Evolutionary conservation across 1,140 invertebrate genomes (phyloP).

Genomic region (Anadara kagoshimensis): DNA sequence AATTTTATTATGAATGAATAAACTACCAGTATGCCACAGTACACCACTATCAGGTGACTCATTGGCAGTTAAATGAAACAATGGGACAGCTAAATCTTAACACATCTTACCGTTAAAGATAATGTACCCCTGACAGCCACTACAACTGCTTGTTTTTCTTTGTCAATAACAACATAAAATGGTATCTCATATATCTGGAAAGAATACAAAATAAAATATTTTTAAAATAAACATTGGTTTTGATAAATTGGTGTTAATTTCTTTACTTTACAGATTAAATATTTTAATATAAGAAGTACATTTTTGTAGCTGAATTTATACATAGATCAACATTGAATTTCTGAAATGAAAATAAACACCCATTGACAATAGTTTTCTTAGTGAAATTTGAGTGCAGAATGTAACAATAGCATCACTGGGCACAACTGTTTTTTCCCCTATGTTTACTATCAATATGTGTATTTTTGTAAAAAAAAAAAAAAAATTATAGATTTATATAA

Average conservation of each 20-base stretch:
- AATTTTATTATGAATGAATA: not conserved
- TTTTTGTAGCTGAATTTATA: too few relatives aligned
- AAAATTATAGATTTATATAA: too few relatives aligned
- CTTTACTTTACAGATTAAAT: too few relatives aligned
- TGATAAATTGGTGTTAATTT: not conserved
- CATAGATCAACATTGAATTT: too few relatives aligned
- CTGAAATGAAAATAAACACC: too few relatives aligned
- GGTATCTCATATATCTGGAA: slow-evolving; percentile 76
- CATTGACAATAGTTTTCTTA: too few relatives aligned
- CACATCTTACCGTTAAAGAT: slow-evolving; percentile 77
- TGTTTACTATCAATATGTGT: too few relatives aligned
- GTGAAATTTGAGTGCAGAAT: too few relatives aligned
- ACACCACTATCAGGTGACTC: not conserved
- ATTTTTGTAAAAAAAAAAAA: too few relatives aligned
- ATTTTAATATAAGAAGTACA: too few relatives aligned
- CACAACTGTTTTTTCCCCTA: too few relatives aligned
- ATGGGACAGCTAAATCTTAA: not conserved
- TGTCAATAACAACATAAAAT: slow-evolving; percentile 90
- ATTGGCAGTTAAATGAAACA: not conserved
- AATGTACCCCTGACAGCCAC: slow-evolving; percentile 90
- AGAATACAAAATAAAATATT: slow-evolving; percentile 5
- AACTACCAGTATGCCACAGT: not conserved
- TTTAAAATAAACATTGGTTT: not conserved
- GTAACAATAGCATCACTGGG: too few relatives aligned
- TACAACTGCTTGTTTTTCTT: slow-evolving; percentile 86